Evolutionary conservation across 2,888 invertebrate genomes (phyloP), one percentile per base, ranked within the genome.

Genomic region (Diaperis boleti): DNA sequence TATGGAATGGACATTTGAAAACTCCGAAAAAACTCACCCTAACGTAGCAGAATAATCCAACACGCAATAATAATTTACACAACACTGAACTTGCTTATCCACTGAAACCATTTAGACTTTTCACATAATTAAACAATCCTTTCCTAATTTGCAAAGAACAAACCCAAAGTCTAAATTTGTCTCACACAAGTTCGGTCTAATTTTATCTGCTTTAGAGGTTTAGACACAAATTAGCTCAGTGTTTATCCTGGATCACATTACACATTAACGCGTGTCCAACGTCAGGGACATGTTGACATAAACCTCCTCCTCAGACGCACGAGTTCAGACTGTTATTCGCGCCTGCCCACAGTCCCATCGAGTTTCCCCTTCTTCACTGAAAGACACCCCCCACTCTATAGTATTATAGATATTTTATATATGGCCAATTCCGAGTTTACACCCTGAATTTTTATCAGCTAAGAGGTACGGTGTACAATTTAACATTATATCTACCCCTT

Each of bases 11-110:
- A 10, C 54, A 41, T 44, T 18, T 17, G 47, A 18, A 10, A 52
- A 55, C 55, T 42, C n/a, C 22, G 49, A 62, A 39, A 52, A 65
- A 69, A 64, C 65, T 59, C 66, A 69, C 72, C 72, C 69, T 70
- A 69, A 69, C 67, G 67, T 69, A 67, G 54, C 65, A 64, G 69
- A 69, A 70, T 72, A 72, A 72, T 70, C 70, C 70, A 68, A 64
- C 63, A 66, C 63, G 65, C 66, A 68, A 65, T 64, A 67, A 65
- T 65, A 64, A 69, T 62, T 69, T 66, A 68, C 70, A 71, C 72
- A 66, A 65, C 72, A 72, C 72, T 65, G 64, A 68, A 72, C 69
- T 64, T 66, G 66, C 64, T 61, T 61, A 65, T 67, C 64, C 66
- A 64, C 61, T 54, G 49, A 65, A 61, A 64, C 59, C 67, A 64